Conservation (phyloP, 2,113 vertebrate genomes). For the Leucopsar rothschildi region DNA sequence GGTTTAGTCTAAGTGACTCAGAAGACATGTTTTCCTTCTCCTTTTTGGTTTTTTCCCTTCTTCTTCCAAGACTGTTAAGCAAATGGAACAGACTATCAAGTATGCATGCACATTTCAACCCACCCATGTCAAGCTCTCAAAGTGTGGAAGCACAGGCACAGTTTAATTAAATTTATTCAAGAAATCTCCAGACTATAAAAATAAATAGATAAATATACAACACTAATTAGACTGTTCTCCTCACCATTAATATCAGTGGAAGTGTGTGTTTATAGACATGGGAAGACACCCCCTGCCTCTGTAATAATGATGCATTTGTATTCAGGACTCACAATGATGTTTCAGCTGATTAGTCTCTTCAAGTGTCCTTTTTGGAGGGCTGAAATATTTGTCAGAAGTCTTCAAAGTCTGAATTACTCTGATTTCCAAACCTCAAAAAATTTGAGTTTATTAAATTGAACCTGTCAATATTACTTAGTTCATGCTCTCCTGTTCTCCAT, state of each 20-base stretch:
- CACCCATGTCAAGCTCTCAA: background rate
- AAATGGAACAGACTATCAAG: background rate
- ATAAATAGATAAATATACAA: background rate
- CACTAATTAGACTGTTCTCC: background rate
- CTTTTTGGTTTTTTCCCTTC: accelerated
- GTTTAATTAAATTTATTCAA: constrained; percentile 16
- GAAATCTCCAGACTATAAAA: background rate
- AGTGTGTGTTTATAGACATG: background rate
- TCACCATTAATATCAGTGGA: background rate
- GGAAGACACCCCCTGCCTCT: background rate
- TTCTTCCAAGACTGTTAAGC: background rate
- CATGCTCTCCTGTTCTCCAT: background rate
- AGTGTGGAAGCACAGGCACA: background rate
- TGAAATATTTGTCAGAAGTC: background rate
- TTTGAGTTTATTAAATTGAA: background rate
- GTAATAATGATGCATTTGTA: background rate
- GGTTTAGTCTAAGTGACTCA: background rate
- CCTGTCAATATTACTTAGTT: background rate
- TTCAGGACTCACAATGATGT: background rate
- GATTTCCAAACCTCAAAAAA: background rate
- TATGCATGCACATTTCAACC: background rate
- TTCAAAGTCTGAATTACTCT: background rate
- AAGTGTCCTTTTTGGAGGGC: background rate
- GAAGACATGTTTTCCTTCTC: background rate
- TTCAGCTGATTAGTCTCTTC: background rate